Base-by-base conservation (phyloP, 2,113 vertebrate species). In the Pseudorectes ferrugineus region DNA sequence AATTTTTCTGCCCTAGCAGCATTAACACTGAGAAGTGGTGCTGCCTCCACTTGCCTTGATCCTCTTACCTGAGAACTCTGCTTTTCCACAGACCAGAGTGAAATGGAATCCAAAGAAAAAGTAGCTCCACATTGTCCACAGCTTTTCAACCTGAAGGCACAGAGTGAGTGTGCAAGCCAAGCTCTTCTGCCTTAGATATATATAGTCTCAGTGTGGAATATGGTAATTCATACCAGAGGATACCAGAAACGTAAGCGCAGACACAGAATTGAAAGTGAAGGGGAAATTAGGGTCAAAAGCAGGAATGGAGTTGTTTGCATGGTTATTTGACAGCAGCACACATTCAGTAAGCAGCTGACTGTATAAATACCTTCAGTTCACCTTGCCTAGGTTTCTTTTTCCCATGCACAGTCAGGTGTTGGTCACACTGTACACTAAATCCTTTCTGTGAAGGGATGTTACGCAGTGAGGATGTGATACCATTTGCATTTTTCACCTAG, bases 11-110 rank as follows among this genome's bases (percentile, higher is more conserved):
- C 18, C 46, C 36, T 45, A 68, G 33, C 45, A 68, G 46, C 28
- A 28, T 7, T 14, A 31, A 21, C 6, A 1, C 14, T 7, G 3
- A 61, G 38, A 36, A 1, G 1, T 17, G 26, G 31, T 26, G 11
- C 62, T 94, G 48, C 52, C 54, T 76, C 3, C 1, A 1, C 59
- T 85, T 85, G n/a, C 33, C 63, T 91, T 14, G 1, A 36, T 55
- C 52, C 45, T 71, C 23, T 68, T 6, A 1, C 58, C 52, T 10
- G 6, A 62, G 57, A 33, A 17, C 5, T 54, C n/a, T 26, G n/a
- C 25, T 91, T 81, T 92, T 87, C 66, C 9, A 4, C 29, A 58
- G 31, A 31, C 22, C 2, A 0, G 6, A 11, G 19, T 61, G 25
- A 85, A 68, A 84, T 4, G 14, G 36, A 81, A 90, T 40, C 71